Evolutionary conservation across 1,140 invertebrate genomes (phyloP).

Genomic region (Brachionus rotundiformis): DNA sequence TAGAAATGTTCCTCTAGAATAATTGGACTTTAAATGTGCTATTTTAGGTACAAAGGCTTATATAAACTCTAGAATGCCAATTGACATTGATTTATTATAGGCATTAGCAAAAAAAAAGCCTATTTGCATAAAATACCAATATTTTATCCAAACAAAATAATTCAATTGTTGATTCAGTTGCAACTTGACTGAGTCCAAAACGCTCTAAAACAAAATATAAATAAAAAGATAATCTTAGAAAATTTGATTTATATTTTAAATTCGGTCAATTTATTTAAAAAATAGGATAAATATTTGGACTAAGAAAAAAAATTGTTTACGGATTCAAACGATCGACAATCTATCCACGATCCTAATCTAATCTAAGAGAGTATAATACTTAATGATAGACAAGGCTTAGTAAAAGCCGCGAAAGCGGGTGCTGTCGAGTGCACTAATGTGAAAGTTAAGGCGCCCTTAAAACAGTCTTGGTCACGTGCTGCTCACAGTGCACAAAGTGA

Average conservation of each 20-base stretch:
- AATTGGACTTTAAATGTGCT: neutral
- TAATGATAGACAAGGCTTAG: neutral
- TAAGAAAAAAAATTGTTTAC: slow-evolving; percentile 17
- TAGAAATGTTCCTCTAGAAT: too few relatives aligned
- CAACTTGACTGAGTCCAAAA: slow-evolving; percentile 16
- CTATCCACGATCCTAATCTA: neutral
- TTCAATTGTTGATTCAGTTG: neutral
- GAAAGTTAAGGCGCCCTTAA: too few relatives aligned
- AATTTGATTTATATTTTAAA: slow-evolving; percentile 38
- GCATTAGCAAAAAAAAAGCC: neutral
- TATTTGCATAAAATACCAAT: slow-evolving; percentile 44
- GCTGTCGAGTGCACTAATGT: too few relatives aligned
- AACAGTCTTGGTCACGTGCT: too few relatives aligned
- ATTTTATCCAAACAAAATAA: neutral
- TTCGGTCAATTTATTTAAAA: slow-evolving; percentile 31
- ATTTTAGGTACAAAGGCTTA: neutral
- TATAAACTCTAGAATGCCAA: neutral
- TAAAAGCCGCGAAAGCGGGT: neutral
- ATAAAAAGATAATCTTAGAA: slow-evolving; percentile 16
- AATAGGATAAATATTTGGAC: slow-evolving; percentile 15
- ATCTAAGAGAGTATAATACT: neutral
- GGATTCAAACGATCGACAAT: slow-evolving; percentile 27
- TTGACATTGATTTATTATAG: slow-evolving; percentile 35
- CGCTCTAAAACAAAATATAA: neutral
- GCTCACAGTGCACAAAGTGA: too few relatives aligned